Base-by-base conservation (phyloP, 2,113 vertebrate species). In the Nyctereutes procyonoides region DNA sequence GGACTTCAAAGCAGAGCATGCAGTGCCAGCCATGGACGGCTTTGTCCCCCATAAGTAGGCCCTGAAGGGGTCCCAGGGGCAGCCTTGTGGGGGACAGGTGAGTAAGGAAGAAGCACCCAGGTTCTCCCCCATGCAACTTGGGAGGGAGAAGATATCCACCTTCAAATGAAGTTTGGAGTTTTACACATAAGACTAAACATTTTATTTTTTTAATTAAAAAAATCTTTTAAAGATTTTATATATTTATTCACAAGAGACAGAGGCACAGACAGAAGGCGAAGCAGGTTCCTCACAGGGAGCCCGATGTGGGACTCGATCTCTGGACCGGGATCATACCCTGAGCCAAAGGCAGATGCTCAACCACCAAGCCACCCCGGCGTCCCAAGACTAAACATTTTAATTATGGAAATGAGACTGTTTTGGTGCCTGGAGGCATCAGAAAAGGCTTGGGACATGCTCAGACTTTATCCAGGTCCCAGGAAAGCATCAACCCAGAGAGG, bases 281-380 rank as follows among this genome's bases (percentile, higher is more conserved):
- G 32, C 32, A 35, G 67, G 35, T 20, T 69, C 32, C 16, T 17
- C 32, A 35, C 32, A 69, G 32, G 32, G 67, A 20, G 67, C 32
- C 7, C 1, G 1, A 69, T 17, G 19, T 3, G 32, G 65, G 32
- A 17, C n/a, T 69, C 17, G 0, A 69, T 35, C n/a, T n/a, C 8
- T 0, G 32, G 17, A 69, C 67, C 32, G 32, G 32, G 32, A 35
- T 69, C 67, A 69, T 35, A n/a, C n/a, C 67, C 67, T 69, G 67
- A 69, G 32, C 67, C n/a, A 7, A 69, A 69, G 67, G 67, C 17
- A 35, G 8, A 35, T 1, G 8, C 67, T 20, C 20, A 20, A n/a
- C 16, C 0, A 35, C 67, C 35, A 32, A 35, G 67, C 67, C 67
- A 69, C 17, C 67, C 67, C 19, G 17, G 32, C 3, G 8, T 9